Conservation (phyloP, 2,797 vertebrate genomes). For the Saguinus oedipus region DNA sequence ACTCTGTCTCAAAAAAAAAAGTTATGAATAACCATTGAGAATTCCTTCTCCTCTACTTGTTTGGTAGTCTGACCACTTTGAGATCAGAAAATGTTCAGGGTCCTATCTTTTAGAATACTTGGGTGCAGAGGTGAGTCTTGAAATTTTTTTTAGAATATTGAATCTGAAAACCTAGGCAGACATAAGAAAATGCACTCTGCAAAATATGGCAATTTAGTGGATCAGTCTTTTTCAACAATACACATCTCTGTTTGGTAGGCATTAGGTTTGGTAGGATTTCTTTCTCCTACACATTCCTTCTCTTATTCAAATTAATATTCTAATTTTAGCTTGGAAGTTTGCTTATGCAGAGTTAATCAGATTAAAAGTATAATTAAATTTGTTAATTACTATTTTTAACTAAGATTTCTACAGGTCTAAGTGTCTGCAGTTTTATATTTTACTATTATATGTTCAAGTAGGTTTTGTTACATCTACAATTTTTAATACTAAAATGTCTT, state of each 20-base stretch:
- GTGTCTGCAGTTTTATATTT: constrained; percentile 70
- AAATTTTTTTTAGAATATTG: background rate
- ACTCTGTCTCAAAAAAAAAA: background rate
- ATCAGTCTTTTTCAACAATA: constrained; percentile 7
- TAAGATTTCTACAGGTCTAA: constrained; percentile 69
- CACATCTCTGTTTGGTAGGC: background rate
- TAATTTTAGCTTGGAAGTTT: constrained; percentile 55
- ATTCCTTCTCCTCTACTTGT: background rate
- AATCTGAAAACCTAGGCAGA: constrained; percentile 1
- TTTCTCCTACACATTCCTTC: background rate
- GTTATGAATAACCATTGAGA: background rate
- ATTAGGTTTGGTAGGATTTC: background rate
- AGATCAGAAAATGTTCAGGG: background rate
- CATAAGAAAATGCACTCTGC: background rate
- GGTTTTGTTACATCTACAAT: constrained; percentile 71
- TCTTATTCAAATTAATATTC: constrained; percentile 33
- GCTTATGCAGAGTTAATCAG: constrained; percentile 70
- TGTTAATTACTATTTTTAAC: constrained; percentile 77
- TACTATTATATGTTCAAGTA: constrained; percentile 76
- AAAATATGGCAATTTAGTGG: background rate
- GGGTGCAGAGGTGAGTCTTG: background rate
- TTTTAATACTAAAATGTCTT: constrained; percentile 60
- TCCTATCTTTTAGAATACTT: background rate
- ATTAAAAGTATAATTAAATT: constrained; percentile 68
- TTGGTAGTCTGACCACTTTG: background rate